Conservation (phyloP, 2,113 vertebrate species). For the Psettodes erumei region DNA sequence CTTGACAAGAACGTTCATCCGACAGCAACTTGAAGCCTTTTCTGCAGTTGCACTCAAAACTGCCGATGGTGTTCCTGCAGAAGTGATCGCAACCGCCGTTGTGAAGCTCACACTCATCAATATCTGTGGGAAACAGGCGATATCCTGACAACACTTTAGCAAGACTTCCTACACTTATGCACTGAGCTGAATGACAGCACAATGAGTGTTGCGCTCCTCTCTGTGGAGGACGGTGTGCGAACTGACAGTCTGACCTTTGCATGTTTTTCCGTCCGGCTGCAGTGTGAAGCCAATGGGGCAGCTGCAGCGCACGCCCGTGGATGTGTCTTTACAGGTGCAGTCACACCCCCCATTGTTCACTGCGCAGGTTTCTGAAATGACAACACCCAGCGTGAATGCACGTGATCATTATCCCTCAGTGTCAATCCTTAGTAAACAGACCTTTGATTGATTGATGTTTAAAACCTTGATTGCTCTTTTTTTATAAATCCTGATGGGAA, state of each 20-base stretch:
- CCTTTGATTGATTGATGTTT: neutral
- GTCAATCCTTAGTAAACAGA: conserved; percentile 1
- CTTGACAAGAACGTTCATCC: conserved; percentile 97
- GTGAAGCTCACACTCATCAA: conserved; percentile 92
- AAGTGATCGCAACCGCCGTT: conserved; percentile 96
- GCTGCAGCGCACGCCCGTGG: conserved; percentile 96
- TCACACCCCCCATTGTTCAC: conserved; percentile 98
- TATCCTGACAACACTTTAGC: neutral
- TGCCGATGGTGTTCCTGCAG: conserved; percentile 97
- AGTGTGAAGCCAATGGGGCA: conserved; percentile 94
- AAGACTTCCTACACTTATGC: neutral
- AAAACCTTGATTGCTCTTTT: too few relatives aligned
- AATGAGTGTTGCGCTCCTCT: neutral
- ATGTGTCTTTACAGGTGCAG: conserved; percentile 97
- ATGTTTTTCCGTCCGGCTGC: conserved; percentile 95
- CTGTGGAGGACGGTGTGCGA: neutral
- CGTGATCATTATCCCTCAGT: neutral
- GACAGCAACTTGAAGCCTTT: conserved; percentile 98
- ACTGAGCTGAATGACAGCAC: neutral
- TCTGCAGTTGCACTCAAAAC: conserved; percentile 97
- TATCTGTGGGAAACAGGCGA: conserved; percentile 84
- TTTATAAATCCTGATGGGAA: neutral
- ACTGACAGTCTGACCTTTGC: conserved; percentile 88
- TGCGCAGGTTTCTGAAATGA: conserved; percentile 91
- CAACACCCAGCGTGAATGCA: conserved; percentile 1